Evolutionary conservation across 2,888 invertebrate genomes (phyloP).

Genomic region (Molorchus minor): DNA sequence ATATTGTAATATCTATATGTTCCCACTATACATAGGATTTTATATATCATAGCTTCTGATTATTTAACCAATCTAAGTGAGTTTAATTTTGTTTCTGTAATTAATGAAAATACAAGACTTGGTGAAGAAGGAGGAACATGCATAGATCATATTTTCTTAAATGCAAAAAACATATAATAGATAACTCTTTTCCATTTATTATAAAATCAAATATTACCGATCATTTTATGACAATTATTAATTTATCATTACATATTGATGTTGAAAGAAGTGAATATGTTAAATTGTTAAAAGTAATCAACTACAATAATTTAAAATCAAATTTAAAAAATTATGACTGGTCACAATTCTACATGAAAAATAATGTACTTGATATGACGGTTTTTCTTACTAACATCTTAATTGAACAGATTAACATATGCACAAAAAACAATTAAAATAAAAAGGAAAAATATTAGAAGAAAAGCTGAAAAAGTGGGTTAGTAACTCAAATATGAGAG

Average conservation of each 20-base stretch:
- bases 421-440: background rate
- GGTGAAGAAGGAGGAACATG: background rate
- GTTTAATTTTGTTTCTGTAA: background rate
- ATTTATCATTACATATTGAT: background rate
- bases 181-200: background rate
- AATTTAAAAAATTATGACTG: conserved; percentile 1
- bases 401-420: background rate
- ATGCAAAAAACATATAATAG: background rate
- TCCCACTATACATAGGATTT: too few species aligned
- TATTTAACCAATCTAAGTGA: background rate
- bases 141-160: background rate
- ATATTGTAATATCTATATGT: too few species aligned
- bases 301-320: background rate
- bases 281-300: background rate
- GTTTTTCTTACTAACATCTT: background rate
- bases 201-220: background rate
- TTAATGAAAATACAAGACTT: background rate
- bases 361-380: background rate
- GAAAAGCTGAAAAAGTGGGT: background rate
- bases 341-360: background rate
- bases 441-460: conserved; percentile 3
- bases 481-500: conserved; percentile 4
- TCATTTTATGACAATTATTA: background rate
- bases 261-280: background rate
- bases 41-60: too few species aligned